phyloP scores from a whole-genome alignment of 2,113 vertebrate species.

The Pyxicephalus adspersus region DNA sequence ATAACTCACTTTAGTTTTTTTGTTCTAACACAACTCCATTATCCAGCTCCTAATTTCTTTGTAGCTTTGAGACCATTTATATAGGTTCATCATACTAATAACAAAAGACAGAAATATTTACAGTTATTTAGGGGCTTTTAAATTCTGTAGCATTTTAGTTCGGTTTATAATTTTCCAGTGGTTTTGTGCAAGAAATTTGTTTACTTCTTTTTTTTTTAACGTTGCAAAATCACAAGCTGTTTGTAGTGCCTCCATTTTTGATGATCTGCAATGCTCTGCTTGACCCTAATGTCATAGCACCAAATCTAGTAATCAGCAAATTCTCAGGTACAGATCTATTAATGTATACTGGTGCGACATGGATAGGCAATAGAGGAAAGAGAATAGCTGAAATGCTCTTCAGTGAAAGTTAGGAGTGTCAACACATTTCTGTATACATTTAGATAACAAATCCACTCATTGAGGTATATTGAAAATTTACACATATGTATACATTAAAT shows the following conservation, averaged over 20 bases:
- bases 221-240: constrained; percentile 11
- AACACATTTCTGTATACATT: constrained; percentile 19
- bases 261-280: constrained; percentile 10
- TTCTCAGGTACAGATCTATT: constrained; percentile 43
- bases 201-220: background rate
- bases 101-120: background rate
- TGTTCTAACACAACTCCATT: background rate
- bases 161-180: constrained; percentile 2
- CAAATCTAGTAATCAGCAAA: constrained; percentile 35
- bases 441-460: background rate
- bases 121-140: constrained; percentile 2
- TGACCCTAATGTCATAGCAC: constrained; percentile 4
- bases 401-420: background rate
- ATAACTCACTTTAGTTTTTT: constrained; percentile 1
- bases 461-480: background rate
- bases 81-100: background rate
- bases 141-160: background rate
- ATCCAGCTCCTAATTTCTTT: constrained; percentile 10
- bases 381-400: background rate
- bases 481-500: too few species aligned
- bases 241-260: constrained; percentile 18
- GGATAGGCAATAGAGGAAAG: constrained; percentile 26
- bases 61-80: constrained; percentile 13
- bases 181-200: constrained; percentile 29
- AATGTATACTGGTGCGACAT: constrained; percentile 12